phyloP scores from a whole-genome alignment of 2,888 invertebrate species.

The Leptinotarsa tumamoca region DNA sequence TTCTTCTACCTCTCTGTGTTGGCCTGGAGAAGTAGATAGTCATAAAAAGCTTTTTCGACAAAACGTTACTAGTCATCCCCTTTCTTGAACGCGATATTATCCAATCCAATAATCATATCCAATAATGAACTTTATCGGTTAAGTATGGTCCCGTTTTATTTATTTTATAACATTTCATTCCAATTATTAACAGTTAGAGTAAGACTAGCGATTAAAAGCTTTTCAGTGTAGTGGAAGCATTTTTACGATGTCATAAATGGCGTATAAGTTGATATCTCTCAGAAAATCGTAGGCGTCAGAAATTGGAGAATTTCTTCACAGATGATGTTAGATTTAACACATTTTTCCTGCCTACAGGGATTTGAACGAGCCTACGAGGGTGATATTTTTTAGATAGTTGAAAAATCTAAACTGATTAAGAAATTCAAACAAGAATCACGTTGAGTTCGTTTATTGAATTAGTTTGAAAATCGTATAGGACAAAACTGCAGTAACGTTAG shows the following conservation, averaged over 20 bases:
- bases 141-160: conserved; percentile 5
- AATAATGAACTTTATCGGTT: not conserved
- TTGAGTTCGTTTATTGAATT: too few relatives aligned
- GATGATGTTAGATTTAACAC: not conserved
- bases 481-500: too few relatives aligned
- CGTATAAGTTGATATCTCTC: conserved; percentile 47
- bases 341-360: not conserved
- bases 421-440: too few relatives aligned
- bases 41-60: not conserved
- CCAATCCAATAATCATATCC: too few relatives aligned
- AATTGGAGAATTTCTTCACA: conserved; percentile 47
- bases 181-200: conserved; percentile 11
- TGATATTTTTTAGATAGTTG: too few relatives aligned
- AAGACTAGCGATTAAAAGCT: conserved; percentile 5
- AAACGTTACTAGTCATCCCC: not conserved
- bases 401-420: too few relatives aligned
- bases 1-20: too few relatives aligned
- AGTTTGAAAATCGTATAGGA: too few relatives aligned
- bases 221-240: not conserved
- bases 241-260: conserved; percentile 11
- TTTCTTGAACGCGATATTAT: not conserved
- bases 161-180: not conserved
- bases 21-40: not conserved
- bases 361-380: not conserved
- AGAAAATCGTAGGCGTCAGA: conserved; percentile 48